phyloP scores from a whole-genome alignment of 2,113 vertebrate species.

The Otus sunia region DNA sequence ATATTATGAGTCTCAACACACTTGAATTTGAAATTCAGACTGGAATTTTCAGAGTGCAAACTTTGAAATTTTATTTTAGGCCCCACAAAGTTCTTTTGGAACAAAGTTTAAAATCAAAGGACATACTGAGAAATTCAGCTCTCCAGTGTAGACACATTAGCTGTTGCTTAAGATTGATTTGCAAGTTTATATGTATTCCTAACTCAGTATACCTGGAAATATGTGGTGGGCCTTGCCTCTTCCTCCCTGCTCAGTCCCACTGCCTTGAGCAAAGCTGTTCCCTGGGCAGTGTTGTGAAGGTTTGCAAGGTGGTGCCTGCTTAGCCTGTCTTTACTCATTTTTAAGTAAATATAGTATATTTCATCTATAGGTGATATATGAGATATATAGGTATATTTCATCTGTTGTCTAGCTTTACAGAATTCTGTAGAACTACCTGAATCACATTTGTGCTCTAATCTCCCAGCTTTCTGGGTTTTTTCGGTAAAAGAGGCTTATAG shows the following conservation, averaged over 20 bases:
- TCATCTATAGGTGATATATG: not conserved
- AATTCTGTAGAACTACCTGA: not conserved
- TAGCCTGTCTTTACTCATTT: not conserved
- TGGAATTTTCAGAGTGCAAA: not conserved
- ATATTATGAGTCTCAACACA: not conserved
- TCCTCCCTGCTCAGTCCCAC: not conserved
- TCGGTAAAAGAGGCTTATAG: not conserved
- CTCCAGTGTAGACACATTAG: not conserved
- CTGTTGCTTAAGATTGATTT: not conserved
- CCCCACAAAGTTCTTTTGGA: not conserved
- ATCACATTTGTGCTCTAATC: not conserved
- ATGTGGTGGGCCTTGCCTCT: not conserved
- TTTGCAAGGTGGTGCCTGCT: not conserved
- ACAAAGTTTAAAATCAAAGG: not conserved
- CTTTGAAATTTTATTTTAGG: not conserved
- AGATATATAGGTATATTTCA: not conserved
- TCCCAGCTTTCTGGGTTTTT: not conserved
- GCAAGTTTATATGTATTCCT: not conserved
- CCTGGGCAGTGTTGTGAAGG: not conserved
- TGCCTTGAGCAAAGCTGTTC: not conserved
- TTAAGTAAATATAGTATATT: not conserved
- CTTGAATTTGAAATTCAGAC: not conserved
- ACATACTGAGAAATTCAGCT: not conserved
- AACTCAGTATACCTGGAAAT: not conserved
- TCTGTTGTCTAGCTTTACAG: not conserved